phyloP scores from a whole-genome alignment of 2,888 invertebrate species.

The Drosophila falleni region DNA sequence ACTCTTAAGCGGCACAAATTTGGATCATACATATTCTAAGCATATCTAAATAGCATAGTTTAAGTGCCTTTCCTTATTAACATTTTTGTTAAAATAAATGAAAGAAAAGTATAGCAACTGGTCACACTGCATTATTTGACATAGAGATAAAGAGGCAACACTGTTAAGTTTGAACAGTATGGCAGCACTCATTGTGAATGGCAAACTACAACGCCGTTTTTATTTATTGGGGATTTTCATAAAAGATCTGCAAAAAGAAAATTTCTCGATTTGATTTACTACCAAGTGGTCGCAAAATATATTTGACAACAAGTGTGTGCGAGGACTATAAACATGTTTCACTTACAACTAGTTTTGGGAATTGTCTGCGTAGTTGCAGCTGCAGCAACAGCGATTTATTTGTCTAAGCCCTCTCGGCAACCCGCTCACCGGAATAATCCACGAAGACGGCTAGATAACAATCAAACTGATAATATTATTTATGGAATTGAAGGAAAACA shows the following conservation, averaged over 20 bases:
- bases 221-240: constrained; percentile 21
- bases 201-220: not conserved
- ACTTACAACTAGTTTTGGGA: constrained; percentile 23
- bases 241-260: not conserved
- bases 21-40: too few species aligned
- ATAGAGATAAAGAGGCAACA: not conserved
- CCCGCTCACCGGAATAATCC: not conserved
- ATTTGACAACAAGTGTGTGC: constrained; percentile 84
- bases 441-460: not conserved
- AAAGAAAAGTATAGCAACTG: not conserved
- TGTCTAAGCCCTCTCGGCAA: not conserved
- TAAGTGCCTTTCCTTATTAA: too few species aligned
- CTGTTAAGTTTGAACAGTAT: not conserved
- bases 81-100: too few species aligned
- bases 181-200: constrained; percentile 16
- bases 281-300: not conserved
- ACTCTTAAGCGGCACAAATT: too few species aligned
- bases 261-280: not conserved
- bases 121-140: not conserved
- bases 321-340: constrained; percentile 39
- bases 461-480: not conserved
- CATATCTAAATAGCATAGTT: too few species aligned
- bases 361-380: constrained; percentile 37
- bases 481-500: too few species aligned
- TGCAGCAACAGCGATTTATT: constrained; percentile 37